A percentile compares a stretch with the other conserved stretches of the same genome.
phyloP scores from a whole-genome alignment of 2,888 invertebrate genomes.

The Melangyna quadrimaculata region DNA sequence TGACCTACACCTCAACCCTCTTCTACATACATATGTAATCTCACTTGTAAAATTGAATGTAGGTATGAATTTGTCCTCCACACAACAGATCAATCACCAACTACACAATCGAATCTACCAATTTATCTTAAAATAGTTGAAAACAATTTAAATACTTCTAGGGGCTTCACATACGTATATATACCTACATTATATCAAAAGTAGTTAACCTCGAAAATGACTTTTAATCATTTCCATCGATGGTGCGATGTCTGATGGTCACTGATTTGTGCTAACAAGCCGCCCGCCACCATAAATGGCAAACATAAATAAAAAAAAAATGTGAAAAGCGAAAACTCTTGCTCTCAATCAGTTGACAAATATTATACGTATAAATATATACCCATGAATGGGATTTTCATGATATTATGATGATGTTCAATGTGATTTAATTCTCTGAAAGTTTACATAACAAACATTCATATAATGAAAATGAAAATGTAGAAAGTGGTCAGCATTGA shows the following conservation, averaged over 20 bases:
- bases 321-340: background rate
- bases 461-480: constrained; percentile 14
- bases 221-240: background rate
- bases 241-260: background rate
- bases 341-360: constrained; percentile 7
- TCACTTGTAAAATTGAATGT: background rate
- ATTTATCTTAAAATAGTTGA: background rate
- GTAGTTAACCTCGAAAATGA: constrained; percentile 15
- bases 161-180: background rate
- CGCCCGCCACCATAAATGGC: constrained; percentile 1
- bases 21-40: background rate
- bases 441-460: background rate
- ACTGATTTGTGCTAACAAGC: background rate
- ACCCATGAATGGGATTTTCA: background rate
- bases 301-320: background rate
- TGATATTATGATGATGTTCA: background rate
- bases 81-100: background rate
- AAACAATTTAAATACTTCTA: background rate
- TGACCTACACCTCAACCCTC: background rate
- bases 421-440: background rate
- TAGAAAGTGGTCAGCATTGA: constrained; percentile 2
- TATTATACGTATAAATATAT: too few relatives aligned
- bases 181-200: too few relatives aligned
- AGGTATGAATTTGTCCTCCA: background rate
- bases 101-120: background rate